These are phyloP conservation scores for Lamproptera curius DNA, from an alignment of 2,888 invertebrate genomes.

Conservation along the genomic window DNA sequence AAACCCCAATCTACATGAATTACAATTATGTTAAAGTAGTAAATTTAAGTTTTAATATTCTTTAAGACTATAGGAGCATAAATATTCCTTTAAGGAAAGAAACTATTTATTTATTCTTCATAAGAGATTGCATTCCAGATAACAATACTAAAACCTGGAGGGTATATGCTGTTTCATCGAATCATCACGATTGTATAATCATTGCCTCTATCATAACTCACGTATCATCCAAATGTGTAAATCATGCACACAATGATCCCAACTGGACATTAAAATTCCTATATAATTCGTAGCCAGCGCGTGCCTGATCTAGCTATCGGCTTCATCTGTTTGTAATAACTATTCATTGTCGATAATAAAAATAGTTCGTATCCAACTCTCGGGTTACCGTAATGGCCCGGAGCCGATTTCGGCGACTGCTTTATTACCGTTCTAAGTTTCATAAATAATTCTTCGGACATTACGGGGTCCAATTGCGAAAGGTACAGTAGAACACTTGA, in stretches of 20 bases:
- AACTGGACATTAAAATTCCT: slow-evolving; percentile 47
- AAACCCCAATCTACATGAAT: too few species aligned
- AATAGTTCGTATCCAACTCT: slow-evolving; percentile 43
- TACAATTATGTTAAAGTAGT: too few species aligned
- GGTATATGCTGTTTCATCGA: too few species aligned
- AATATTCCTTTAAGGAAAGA: too few species aligned
- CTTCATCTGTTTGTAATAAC: slow-evolving; percentile 58
- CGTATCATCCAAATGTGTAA: not conserved
- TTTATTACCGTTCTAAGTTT: slow-evolving; percentile 45
- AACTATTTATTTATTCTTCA: too few species aligned
- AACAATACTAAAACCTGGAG: too few species aligned
- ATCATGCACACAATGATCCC: slow-evolving; percentile 32
- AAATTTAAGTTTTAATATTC: too few species aligned
- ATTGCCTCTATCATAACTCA: not conserved
- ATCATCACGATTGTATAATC: not conserved
- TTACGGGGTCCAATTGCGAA: slow-evolving; percentile 18
- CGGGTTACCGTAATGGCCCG: slow-evolving; percentile 57
- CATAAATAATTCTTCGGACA: slow-evolving; percentile 30
- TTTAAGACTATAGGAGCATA: too few species aligned
- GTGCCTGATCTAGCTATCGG: slow-evolving; percentile 48
- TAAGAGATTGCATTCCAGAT: too few species aligned
- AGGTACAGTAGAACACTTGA: not conserved
- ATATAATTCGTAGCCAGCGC: slow-evolving; percentile 47
- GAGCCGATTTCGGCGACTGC: slow-evolving; percentile 43
- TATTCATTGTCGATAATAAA: slow-evolving; percentile 57